Conservation (phyloP, 2,797 vertebrate genomes). For the Hoplostethus atlanticus region DNA sequence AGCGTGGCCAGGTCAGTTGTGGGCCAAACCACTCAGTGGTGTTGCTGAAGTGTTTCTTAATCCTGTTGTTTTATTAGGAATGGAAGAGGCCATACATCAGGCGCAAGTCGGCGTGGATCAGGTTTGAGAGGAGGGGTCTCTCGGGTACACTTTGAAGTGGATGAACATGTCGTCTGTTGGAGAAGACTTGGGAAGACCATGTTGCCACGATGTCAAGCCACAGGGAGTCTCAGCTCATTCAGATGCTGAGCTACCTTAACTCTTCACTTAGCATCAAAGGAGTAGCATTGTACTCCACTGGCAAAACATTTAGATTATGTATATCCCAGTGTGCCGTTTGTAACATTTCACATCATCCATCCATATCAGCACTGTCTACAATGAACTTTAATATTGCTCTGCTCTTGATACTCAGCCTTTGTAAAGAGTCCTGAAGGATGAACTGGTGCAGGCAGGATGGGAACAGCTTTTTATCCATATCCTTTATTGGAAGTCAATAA, state of each 20-base stretch:
- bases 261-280: constrained; percentile 29
- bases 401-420: constrained; percentile 38
- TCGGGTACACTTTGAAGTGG: constrained; percentile 13
- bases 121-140: constrained; percentile 37
- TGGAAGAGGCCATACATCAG: constrained; percentile 35
- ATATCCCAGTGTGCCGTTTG: constrained; percentile 48
- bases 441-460: constrained; percentile 31
- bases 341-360: constrained; percentile 62
- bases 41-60: constrained; percentile 55
- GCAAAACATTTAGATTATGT: constrained; percentile 45
- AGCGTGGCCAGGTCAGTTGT: constrained; percentile 23
- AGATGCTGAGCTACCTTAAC: constrained; percentile 40
- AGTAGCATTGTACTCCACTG: constrained; percentile 30
- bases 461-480: constrained; percentile 22
- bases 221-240: constrained; percentile 63
- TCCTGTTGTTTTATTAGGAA: constrained; percentile 55
- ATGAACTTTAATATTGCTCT: constrained; percentile 46
- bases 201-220: constrained; percentile 60
- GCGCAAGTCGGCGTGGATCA: constrained; percentile 27
- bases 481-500: constrained; percentile 27
- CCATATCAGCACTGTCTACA: constrained; percentile 49
- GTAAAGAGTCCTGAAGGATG: constrained; percentile 47
- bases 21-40: constrained; percentile 34
- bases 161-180: constrained; percentile 33
- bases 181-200: constrained; percentile 40